Base-by-base conservation (phyloP, 2,888 invertebrate genomes). In the Tinea semifulvella region DNA sequence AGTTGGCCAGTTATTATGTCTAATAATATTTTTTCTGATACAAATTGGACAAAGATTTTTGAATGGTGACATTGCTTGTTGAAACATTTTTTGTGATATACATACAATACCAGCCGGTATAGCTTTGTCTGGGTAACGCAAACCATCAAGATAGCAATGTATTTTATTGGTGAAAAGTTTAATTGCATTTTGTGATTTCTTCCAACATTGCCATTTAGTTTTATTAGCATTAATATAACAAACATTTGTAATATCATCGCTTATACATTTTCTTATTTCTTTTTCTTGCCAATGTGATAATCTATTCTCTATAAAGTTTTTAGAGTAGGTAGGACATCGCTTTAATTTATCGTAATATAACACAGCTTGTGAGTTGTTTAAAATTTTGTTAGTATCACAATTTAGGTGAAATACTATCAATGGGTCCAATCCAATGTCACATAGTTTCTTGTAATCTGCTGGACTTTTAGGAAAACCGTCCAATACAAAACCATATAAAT, bases 11-110 rank as follows among this genome's bases (percentile, higher is more conserved):
- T 70, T 71, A 45, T 79, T 83, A 45, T 65, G 66, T 25, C 53
- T 65, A 6, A 68, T 53, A 46, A 60, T 52, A 51, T 70, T 64
- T 25, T 57, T 57, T 19, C 63, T 62, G n/a, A 85, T 60, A 56
- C 89, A 89, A 26, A 79, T 56, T 0, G 88, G 87, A 53, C 88
- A 89, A 54, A 83, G 74, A 46, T 80, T 72, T 56, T 81, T 79
- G 49, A 71, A 85, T 2, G 49, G 44, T 22, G 85, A 82, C 60
- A 83, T 77, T 47, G 76, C 71, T 38, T 68, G 56, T 46, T 72
- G 47, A 50, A 87, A 85, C 51, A 79, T 80, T 49, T 76, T 63
- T 40, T 84, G 82, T 0, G 85, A 84, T 27, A 88, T 72, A 53
- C 81, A 75, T 74, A 88, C 74, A 40, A 76, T 69, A 13, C 68